A percentile compares a stretch with the other conserved stretches of the same genome.
phyloP scores from a whole-genome alignment of 2,888 invertebrate genomes.

The Anthophora plumipes region DNA sequence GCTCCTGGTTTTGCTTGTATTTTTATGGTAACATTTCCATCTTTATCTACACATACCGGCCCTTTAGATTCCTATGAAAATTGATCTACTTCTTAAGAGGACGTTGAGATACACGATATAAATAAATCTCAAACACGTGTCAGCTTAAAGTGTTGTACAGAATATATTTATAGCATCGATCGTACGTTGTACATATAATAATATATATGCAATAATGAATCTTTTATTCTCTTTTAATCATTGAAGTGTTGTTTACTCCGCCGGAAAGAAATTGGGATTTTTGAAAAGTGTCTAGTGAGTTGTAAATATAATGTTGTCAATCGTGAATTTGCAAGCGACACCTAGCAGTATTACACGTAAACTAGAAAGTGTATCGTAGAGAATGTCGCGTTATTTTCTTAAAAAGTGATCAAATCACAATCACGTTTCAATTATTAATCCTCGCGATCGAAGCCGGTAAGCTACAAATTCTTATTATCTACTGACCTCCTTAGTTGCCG shows the following conservation, averaged over 20 bases:
- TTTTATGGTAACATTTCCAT: constrained; percentile 87
- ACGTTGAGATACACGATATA: not conserved
- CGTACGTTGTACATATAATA: not conserved
- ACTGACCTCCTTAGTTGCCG: constrained; percentile 73
- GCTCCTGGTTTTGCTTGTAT: constrained; percentile 91
- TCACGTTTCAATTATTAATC: constrained; percentile 53
- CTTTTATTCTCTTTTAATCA: not conserved
- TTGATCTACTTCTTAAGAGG: not conserved
- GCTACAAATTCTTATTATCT: constrained; percentile 38
- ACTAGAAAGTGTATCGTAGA: constrained; percentile 59
- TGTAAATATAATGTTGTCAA: constrained; percentile 49
- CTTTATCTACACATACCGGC: constrained; percentile 86
- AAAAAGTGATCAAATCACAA: constrained; percentile 77
- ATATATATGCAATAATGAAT: not conserved
- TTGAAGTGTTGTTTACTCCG: not conserved
- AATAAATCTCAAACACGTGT: not conserved
- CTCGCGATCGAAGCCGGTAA: constrained; percentile 65
- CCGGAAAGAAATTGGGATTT: not conserved
- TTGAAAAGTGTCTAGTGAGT: constrained; percentile 45
- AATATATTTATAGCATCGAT: not conserved
- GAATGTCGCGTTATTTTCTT: constrained; percentile 77
- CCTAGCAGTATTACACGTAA: constrained; percentile 44
- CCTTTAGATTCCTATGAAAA: constrained; percentile 55
- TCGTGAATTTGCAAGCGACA: constrained; percentile 46
- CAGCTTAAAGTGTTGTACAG: not conserved